phyloP scores from a whole-genome alignment of 2,888 invertebrate species.

The Pinctada fucata region DNA sequence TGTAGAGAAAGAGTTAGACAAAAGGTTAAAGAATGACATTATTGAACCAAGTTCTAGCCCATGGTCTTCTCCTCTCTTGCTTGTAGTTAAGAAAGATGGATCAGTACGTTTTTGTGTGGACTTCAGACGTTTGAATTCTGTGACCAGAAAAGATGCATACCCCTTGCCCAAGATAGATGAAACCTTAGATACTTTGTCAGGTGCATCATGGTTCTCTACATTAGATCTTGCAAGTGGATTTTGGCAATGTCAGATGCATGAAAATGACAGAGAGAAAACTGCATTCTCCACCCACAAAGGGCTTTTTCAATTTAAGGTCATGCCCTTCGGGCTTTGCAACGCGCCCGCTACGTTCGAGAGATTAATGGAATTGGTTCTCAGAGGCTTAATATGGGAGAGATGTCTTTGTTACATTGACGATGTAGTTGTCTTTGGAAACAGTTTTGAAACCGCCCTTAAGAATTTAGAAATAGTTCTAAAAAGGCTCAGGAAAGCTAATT shows the following conservation, averaged over 20 bases:
- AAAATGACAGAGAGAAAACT: constrained; percentile 14
- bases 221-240: not conserved
- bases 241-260: not conserved
- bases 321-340: constrained; percentile 27
- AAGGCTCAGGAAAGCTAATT: constrained; percentile 1
- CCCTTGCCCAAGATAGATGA: constrained; percentile 18
- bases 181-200: constrained; percentile 1
- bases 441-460: constrained; percentile 4
- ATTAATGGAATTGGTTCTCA: constrained; percentile 21
- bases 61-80: constrained; percentile 18
- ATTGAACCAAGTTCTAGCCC: constrained; percentile 32
- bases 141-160: constrained; percentile 14
- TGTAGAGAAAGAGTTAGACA: constrained; percentile 25
- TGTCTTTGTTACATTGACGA: constrained; percentile 33
- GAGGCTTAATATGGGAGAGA: constrained; percentile 13
- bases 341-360: constrained; percentile 27
- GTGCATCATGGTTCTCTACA: not conserved
- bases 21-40: constrained; percentile 32
- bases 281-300: constrained; percentile 14
- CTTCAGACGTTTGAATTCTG: constrained; percentile 8
- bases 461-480: constrained; percentile 12
- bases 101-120: constrained; percentile 27
- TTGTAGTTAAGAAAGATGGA: constrained; percentile 29
- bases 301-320: constrained; percentile 13
- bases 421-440: constrained; percentile 11